A percentile compares a stretch with the other conserved stretches of the same genome.
phyloP scores from a whole-genome alignment of 2,888 invertebrate genomes.

The Amblyteles armatorius region DNA sequence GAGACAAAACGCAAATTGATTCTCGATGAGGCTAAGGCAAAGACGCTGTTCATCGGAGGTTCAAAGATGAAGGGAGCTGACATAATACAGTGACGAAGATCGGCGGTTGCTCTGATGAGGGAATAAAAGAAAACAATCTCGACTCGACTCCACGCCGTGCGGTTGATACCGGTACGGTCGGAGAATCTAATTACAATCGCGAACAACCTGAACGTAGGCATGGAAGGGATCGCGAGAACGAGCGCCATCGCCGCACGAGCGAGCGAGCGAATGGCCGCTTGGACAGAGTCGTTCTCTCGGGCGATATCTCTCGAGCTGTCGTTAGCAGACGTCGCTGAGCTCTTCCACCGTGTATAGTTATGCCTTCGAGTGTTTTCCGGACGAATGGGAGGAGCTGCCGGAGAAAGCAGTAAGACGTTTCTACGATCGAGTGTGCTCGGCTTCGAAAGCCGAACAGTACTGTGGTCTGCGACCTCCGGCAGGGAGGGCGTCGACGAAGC shows the following conservation, averaged over 20 bases:
- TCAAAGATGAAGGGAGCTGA: constrained; percentile 14
- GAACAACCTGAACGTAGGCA: neutral
- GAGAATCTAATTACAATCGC: constrained; percentile 32
- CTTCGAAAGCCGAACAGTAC: neutral
- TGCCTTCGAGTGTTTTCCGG: neutral
- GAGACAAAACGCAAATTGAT: constrained; percentile 23
- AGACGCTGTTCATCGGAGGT: constrained; percentile 3
- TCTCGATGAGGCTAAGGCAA: constrained; percentile 23
- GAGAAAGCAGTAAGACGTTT: neutral
- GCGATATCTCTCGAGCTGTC: constrained; percentile 19
- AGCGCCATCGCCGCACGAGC: neutral
- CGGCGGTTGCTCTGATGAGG: neutral
- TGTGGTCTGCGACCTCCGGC: neutral
- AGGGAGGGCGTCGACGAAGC: neutral
- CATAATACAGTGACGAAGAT: constrained; percentile 2
- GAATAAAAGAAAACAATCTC: neutral
- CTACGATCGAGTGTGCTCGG: neutral
- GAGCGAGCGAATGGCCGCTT: constrained; percentile 9
- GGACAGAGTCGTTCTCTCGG: neutral
- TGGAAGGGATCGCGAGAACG: constrained; percentile 24
- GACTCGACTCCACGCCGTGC: constrained; percentile 5
- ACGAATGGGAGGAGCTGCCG: neutral
- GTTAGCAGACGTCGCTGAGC: neutral
- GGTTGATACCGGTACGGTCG: neutral
- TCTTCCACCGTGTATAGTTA: neutral